Percentiles rank a stretch among this genome's conserved stretches.
phyloP scores from a whole-genome alignment of 2,113 vertebrate genomes.

The Ornithorhynchus anatinus region DNA sequence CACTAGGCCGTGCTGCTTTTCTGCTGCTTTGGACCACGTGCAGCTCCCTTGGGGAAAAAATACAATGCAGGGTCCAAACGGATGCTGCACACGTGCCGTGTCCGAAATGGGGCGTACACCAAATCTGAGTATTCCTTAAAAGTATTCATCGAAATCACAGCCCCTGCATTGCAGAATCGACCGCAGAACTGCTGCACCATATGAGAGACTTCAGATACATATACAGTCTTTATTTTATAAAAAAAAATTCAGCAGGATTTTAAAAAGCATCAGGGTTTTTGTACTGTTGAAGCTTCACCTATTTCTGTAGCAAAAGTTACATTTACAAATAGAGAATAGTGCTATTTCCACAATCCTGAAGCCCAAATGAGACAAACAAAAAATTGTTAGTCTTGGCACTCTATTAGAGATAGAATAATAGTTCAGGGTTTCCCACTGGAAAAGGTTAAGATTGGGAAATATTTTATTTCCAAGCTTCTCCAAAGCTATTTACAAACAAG shows the following conservation, averaged over 20 bases:
- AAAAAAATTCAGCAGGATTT: too few relatives aligned
- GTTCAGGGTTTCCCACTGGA: conserved; percentile 34
- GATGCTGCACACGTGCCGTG: too few relatives aligned
- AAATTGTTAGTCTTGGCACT: conserved; percentile 1
- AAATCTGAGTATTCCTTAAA: too few relatives aligned
- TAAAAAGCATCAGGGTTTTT: too few relatives aligned
- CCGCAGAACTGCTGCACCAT: neutral
- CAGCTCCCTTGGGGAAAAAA: too few relatives aligned
- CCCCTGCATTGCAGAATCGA: too few relatives aligned
- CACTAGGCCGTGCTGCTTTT: too few relatives aligned
- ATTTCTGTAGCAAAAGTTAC: conserved; percentile 29
- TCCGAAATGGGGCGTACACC: too few relatives aligned
- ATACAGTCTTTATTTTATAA: conserved; percentile 9
- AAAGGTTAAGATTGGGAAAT: conserved; percentile 72
- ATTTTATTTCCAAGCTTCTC: conserved; percentile 79
- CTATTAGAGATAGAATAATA: neutral
- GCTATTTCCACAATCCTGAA: neutral
- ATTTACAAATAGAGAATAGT: conserved; percentile 24
- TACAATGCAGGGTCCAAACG: too few relatives aligned
- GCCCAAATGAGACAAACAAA: neutral
- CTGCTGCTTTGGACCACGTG: too few relatives aligned
- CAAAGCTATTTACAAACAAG: conserved; percentile 78
- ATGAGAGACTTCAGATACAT: neutral
- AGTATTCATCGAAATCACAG: too few relatives aligned
- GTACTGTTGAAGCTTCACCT: too few relatives aligned